Evolutionary conservation across 1,140 invertebrate genomes (phyloP).

Genomic region (Anastrepha ludens): DNA sequence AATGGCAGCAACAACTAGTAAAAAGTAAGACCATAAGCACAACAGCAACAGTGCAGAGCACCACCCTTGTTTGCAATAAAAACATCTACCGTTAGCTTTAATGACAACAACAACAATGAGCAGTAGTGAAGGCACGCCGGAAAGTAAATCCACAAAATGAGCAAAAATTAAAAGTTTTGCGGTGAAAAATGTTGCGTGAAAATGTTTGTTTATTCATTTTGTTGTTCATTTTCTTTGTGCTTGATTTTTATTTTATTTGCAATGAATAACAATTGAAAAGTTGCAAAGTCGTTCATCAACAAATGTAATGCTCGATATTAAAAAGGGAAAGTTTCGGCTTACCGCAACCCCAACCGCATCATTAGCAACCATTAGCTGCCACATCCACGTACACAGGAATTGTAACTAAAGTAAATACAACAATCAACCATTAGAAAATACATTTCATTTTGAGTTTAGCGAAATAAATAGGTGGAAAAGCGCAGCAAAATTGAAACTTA

Average conservation of each 20-base stretch:
- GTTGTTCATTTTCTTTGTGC: background rate
- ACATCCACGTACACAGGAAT: background rate
- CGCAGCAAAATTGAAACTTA: background rate
- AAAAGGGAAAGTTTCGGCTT: slow-evolving; percentile 17
- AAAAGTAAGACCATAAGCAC: background rate
- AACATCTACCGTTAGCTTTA: background rate
- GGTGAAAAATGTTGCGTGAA: slow-evolving; percentile 28
- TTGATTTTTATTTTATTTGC: slow-evolving; percentile 23
- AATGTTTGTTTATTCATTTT: background rate
- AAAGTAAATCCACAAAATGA: background rate
- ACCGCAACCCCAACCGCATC: slow-evolving; percentile 31
- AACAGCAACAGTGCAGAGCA: background rate
- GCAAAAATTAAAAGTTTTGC: slow-evolving; percentile 18
- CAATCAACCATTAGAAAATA: background rate
- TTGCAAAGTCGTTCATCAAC: slow-evolving; percentile 37
- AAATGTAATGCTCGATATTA: slow-evolving; percentile 19
- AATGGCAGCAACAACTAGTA: background rate
- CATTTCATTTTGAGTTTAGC: slow-evolving; percentile 12
- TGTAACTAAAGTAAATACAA: background rate
- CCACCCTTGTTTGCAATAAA: background rate
- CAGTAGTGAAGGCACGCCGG: background rate
- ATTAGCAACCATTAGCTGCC: slow-evolving; percentile 21
- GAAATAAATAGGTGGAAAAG: background rate
- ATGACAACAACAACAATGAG: background rate
- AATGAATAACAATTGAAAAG: slow-evolving; percentile 47